These are phyloP conservation scores for Etheostoma nigrum DNA, from an alignment of 2,797 vertebrate species.

Conservation along the genomic window DNA sequence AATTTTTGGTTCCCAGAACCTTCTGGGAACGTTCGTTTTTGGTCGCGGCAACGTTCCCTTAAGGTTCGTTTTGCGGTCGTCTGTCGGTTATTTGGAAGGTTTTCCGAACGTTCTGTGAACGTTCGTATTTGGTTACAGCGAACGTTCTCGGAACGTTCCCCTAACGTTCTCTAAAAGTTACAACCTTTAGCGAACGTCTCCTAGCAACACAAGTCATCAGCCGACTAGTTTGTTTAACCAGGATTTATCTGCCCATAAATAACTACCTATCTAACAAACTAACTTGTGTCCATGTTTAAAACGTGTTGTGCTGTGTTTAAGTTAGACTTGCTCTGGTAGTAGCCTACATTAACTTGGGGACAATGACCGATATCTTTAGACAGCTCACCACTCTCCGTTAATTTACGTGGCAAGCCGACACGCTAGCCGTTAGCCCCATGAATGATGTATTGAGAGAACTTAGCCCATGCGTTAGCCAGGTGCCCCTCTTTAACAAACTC, in stretches of 20 bases:
- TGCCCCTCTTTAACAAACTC: background rate
- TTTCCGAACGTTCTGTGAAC: too few species aligned
- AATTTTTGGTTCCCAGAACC: too few species aligned
- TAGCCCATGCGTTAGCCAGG: background rate
- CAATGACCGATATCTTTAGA: background rate
- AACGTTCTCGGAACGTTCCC: too few species aligned
- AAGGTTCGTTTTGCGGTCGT: too few species aligned
- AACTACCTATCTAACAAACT: background rate
- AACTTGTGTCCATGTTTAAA: background rate
- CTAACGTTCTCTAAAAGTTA: too few species aligned
- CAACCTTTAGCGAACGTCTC: too few species aligned
- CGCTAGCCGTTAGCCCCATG: background rate
- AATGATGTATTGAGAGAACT: too few species aligned
- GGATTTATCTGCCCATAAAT: too few species aligned
- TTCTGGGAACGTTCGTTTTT: too few species aligned
- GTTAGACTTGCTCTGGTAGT: background rate
- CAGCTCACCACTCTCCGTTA: background rate
- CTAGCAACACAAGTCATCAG: background rate
- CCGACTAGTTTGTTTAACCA: background rate
- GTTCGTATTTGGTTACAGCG: too few species aligned
- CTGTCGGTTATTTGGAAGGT: too few species aligned
- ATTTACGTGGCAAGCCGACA: background rate
- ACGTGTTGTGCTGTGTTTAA: background rate
- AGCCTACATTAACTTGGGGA: background rate
- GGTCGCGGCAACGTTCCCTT: too few species aligned